Conservation (phyloP, 2,797 vertebrate species). For the Fistularia tabacaria region DNA sequence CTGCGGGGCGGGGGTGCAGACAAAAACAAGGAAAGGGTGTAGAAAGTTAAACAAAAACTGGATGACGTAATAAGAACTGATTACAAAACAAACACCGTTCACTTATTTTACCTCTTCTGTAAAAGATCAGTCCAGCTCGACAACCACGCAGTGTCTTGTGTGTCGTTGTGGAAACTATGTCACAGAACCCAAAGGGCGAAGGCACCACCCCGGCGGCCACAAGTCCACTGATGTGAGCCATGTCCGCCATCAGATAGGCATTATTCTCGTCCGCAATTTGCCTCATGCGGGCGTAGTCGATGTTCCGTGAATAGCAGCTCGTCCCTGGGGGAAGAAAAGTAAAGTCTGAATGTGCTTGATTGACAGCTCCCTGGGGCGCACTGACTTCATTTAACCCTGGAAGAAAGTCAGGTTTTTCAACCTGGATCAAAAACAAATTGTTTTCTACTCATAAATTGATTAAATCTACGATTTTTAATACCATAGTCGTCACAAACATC, state of each 20-base stretch:
- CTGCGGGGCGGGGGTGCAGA: slow-evolving; percentile 56
- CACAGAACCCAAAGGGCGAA: slow-evolving; percentile 88
- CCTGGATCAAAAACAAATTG: too few species aligned
- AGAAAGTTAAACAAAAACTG: background rate
- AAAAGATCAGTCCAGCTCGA: slow-evolving; percentile 92
- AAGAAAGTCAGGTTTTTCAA: too few species aligned
- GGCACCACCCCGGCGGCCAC: slow-evolving; percentile 88
- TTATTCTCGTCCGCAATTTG: slow-evolving; percentile 83
- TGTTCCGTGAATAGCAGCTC: slow-evolving; percentile 93
- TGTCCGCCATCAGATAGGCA: slow-evolving; percentile 90
- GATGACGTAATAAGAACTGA: background rate
- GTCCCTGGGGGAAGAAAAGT: slow-evolving; percentile 70
- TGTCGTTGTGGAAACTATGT: slow-evolving; percentile 91
- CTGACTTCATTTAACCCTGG: too few species aligned
- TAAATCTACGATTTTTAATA: too few species aligned
- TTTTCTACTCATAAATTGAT: too few species aligned
- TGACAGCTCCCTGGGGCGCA: too few species aligned
- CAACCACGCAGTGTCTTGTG: slow-evolving; percentile 98
- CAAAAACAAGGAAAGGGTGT: background rate
- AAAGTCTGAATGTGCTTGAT: background rate
- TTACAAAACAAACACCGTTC: background rate
- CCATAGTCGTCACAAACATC: too few species aligned
- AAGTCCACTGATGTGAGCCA: slow-evolving; percentile 96
- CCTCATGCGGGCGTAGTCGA: slow-evolving; percentile 88
- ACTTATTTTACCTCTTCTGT: slow-evolving; percentile 82